These are phyloP conservation scores for Melanotaenia maccullochi DNA, from an alignment of 2,797 vertebrate species.

Conservation along the genomic window DNA sequence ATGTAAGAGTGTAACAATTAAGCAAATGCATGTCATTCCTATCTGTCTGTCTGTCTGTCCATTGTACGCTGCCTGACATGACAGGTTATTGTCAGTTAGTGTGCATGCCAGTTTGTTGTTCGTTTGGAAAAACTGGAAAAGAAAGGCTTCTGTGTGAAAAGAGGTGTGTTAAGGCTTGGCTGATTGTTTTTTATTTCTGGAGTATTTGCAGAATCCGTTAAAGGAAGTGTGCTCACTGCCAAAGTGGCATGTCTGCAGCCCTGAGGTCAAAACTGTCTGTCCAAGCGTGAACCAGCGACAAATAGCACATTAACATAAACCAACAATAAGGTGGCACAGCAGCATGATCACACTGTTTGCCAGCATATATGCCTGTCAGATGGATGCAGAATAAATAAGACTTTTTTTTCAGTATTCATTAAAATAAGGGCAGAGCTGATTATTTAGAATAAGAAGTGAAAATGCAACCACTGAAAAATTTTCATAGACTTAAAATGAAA, in stretches of 20 bases:
- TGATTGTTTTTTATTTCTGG: conserved; percentile 8
- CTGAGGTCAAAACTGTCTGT: conserved; percentile 1
- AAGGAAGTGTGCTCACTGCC: conserved; percentile 6
- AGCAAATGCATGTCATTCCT: conserved; percentile 49
- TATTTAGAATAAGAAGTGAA: neutral
- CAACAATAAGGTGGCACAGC: conserved; percentile 6
- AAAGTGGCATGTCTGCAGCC: conserved; percentile 28
- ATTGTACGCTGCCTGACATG: conserved; percentile 24
- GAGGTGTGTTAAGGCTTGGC: conserved; percentile 25
- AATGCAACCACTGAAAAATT: neutral
- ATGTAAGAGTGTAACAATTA: conserved; percentile 59
- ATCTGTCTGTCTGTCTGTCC: conserved; percentile 8
- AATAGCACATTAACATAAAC: conserved; percentile 14
- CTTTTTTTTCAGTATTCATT: neutral
- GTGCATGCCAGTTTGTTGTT: conserved; percentile 1
- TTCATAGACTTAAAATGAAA: neutral
- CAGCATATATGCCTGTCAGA: conserved; percentile 13
- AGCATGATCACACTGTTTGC: conserved; percentile 5
- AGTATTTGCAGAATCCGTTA: conserved; percentile 49
- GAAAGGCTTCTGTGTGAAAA: conserved; percentile 15
- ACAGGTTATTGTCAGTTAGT: conserved; percentile 25
- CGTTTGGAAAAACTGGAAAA: conserved; percentile 12
- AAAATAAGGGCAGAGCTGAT: neutral
- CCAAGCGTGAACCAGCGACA: neutral
- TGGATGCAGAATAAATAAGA: neutral